Evolutionary conservation across 2,888 invertebrate genomes (phyloP), one percentile per base, ranked within the genome.

Genomic region (Sericinus montela): DNA sequence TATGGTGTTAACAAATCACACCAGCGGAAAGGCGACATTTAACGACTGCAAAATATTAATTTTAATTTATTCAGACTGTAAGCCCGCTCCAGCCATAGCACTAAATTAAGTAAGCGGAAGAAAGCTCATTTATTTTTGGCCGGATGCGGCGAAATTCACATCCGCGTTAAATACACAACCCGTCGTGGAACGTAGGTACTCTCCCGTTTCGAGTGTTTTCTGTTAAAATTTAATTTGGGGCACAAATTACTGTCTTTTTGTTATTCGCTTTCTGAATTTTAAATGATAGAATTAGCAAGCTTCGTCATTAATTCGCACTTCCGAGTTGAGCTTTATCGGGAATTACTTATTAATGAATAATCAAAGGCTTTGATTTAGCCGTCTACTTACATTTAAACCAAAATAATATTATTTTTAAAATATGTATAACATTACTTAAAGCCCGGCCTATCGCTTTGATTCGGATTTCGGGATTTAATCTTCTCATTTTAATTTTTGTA

Each of bases 91-190:
- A 73, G 72, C 73, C 72, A 73, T 67, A 70, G 76, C 78, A 76
- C 79, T 83, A 81, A 84, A 85, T 87, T 86, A 85, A 86, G 81
- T 82, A 82, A 82, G 82, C 86, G 85, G 87, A 87, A 87, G 86
- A 85, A 85, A 82, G 79, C 82, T 85, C 84, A 82, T 86, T 86
- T 85, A 85, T 85, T 87, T 86, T 85, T 86, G 81, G 83, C 72
- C 83, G 85, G 87, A 85, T 80, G 85, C 78, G 81, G 82, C 74
- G 78, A 78, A 84, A 79, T 84, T 80, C 82, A 80, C 83, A 85
- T 87, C 85, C 85, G 84, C 83, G 82, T 82, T 84, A 84, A 86
- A 85, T 81, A 85, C 80, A 83, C 80, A 81, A 77, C 75, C 79
- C 82, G 71, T 62, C 74, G 75, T 73, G 74, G 75, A 68, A 69